phyloP scores from a whole-genome alignment of 2,888 invertebrate species.

The Glyphotaelius pellucidus region DNA sequence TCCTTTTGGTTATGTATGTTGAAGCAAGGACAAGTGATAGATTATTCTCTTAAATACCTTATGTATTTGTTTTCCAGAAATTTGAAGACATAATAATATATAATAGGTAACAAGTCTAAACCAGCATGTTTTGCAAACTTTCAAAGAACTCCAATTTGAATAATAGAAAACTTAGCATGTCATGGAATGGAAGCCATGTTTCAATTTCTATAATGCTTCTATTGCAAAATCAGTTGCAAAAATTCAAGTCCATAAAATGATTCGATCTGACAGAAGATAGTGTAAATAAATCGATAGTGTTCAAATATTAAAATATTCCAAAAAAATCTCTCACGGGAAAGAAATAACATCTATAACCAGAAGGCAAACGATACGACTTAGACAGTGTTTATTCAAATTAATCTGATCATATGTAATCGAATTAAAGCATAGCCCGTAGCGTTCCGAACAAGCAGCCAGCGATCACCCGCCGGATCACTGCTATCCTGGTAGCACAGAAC shows the following conservation, averaged over 20 bases:
- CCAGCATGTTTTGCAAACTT: not conserved
- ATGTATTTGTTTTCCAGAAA: not conserved
- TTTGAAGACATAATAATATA: not conserved
- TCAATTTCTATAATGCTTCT: conserved; percentile 25
- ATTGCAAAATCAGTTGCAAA: conserved; percentile 41
- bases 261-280: conserved; percentile 22
- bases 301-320: conserved; percentile 35
- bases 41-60: too few relatives aligned
- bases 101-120: not conserved
- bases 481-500: conserved; percentile 55
- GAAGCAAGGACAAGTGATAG: not conserved
- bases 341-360: conserved; percentile 48
- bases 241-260: not conserved
- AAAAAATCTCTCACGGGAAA: conserved; percentile 54
- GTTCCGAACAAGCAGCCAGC: conserved; percentile 9
- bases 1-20: too few relatives aligned
- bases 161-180: not conserved
- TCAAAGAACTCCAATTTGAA: not conserved
- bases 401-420: conserved; percentile 58
- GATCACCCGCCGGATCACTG: conserved; percentile 24
- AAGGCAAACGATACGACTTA: conserved; percentile 47
- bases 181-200: not conserved
- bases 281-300: conserved; percentile 34
- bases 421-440: conserved; percentile 56
- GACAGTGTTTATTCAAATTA: conserved; percentile 59